These are phyloP conservation scores for Myopa tessellatipennis DNA, from an alignment of 2,888 invertebrate species.

Conservation along the genomic window DNA sequence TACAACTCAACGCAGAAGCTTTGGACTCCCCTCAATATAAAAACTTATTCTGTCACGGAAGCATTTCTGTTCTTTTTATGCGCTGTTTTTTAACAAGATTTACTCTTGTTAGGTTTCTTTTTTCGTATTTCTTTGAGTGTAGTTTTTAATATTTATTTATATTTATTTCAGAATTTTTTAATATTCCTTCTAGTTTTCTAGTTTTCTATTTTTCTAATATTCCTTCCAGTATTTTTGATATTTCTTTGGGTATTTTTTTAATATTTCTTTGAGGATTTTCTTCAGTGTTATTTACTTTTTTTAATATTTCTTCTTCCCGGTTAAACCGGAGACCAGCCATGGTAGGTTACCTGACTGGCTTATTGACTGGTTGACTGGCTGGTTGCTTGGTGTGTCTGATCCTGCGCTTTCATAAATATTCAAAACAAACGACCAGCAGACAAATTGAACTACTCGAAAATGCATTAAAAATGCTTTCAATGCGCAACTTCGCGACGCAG, in stretches of 20 bases:
- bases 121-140: too few species aligned
- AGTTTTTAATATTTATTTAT: too few species aligned
- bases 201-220: too few species aligned
- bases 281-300: background rate
- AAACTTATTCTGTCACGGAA: background rate
- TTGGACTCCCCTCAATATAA: too few species aligned
- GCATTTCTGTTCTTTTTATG: background rate
- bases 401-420: conserved; percentile 30
- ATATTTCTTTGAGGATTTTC: background rate
- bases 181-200: too few species aligned
- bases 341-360: background rate
- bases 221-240: too few species aligned
- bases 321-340: background rate
- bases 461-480: conserved; percentile 58
- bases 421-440: conserved; percentile 52
- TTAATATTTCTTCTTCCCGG: background rate
- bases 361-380: background rate
- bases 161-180: too few species aligned
- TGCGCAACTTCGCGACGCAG: conserved; percentile 42
- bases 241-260: background rate
- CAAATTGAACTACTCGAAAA: conserved; percentile 64
- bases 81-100: background rate
- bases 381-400: background rate
- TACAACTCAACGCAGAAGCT: too few species aligned
- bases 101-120: too few species aligned